Conservation (phyloP, 2,888 invertebrate genomes). For the Pachliopta kotzebuea region DNA sequence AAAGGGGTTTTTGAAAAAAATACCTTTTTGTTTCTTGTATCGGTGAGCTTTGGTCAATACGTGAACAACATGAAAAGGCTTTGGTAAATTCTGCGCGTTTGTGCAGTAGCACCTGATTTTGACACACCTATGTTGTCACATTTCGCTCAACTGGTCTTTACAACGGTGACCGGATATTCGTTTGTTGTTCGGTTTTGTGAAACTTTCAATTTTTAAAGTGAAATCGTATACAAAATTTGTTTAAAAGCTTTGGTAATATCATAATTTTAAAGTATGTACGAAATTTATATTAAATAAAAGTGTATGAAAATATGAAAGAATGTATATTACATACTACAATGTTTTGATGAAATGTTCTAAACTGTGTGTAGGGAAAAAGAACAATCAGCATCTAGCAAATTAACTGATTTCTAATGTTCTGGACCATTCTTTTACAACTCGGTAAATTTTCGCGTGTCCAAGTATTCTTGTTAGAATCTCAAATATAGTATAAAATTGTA, state of each 20-base stretch:
- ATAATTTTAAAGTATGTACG: too few species aligned
- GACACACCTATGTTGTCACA: background rate
- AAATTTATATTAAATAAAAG: too few species aligned
- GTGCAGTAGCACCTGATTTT: background rate
- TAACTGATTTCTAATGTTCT: too few species aligned
- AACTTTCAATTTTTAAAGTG: background rate
- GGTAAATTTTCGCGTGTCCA: too few species aligned
- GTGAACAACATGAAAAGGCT: background rate
- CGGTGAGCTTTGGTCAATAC: background rate
- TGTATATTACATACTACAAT: too few species aligned
- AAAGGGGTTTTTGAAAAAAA: background rate
- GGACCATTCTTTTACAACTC: too few species aligned
- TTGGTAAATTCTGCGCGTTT: background rate
- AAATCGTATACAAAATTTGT: background rate
- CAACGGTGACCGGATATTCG: background rate
- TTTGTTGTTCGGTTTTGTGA: background rate
- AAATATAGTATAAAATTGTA: too few species aligned
- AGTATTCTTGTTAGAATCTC: too few species aligned
- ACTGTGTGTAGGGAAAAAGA: too few species aligned
- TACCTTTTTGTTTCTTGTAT: background rate
- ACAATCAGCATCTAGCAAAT: too few species aligned
- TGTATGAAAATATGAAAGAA: too few species aligned
- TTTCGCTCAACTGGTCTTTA: background rate
- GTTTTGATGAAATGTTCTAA: too few species aligned
- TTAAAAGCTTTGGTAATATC: background rate